phyloP scores from a whole-genome alignment of 2,888 invertebrate genomes.

The Zhuqinia jingwanae region DNA sequence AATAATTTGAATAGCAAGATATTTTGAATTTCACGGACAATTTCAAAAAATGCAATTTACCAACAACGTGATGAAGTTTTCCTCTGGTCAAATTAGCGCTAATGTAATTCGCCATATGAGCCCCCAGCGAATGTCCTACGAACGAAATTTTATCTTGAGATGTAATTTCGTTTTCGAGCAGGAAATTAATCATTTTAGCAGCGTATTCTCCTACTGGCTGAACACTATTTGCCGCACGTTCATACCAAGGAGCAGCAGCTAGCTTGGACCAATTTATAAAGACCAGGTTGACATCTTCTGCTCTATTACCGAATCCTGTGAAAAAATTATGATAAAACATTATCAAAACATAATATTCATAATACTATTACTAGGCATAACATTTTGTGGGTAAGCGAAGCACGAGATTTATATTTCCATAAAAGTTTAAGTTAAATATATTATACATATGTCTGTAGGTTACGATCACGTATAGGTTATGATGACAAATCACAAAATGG shows the following conservation, averaged over 20 bases:
- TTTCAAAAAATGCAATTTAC: no score
- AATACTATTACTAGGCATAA: no score
- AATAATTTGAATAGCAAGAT: no score
- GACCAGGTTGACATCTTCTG: constrained; percentile 84
- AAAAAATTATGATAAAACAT: background rate
- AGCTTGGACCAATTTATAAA: constrained; percentile 84
- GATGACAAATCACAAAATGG: no score
- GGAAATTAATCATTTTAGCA: constrained; percentile 84
- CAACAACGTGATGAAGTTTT: constrained; percentile 71
- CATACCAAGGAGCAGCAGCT: constrained; percentile 86
- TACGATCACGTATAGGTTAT: no score
- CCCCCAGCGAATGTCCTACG: constrained; percentile 85
- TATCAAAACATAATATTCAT: no score
- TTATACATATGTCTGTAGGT: no score
- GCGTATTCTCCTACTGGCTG: constrained; percentile 84
- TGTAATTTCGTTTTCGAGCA: constrained; percentile 83
- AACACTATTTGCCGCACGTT: constrained; percentile 84
- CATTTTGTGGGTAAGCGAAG: no score
- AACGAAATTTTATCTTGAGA: constrained; percentile 84
- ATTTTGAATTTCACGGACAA: no score
- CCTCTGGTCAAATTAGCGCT: constrained; percentile 83
- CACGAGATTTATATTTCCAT: no score
- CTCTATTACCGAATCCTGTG: constrained; percentile 83
- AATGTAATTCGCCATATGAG: constrained; percentile 86
- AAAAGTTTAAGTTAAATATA: no score